Base-by-base conservation (phyloP, 2,797 vertebrate species). In the Coluber constrictor region DNA sequence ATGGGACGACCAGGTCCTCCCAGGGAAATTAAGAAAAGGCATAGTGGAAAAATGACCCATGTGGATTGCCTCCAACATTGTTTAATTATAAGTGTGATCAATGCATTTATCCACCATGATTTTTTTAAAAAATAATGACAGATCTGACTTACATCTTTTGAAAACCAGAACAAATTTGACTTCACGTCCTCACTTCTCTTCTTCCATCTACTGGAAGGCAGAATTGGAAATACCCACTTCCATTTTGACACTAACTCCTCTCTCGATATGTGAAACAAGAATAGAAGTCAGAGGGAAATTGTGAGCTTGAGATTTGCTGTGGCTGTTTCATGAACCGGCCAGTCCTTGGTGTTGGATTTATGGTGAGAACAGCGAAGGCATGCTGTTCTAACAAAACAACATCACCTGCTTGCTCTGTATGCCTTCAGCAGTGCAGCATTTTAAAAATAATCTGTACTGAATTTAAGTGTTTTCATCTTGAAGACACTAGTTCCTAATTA, bases 361-460 rank as follows among this genome's bases (percentile, higher is more conserved):
- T 94, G 94, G 92, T 92, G 23, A 15, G 10, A 43, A n/a, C 25
- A 60, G 20, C 10, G 16, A 63, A 94, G 63, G 86, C 55, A 94
- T 61, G 95, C 92, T 95, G 70, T 59, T 96, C 92, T 88, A 91
- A 25, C 8, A 43, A 90, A 92, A 92, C 94, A 95, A 83, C 95
- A 93, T 88, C 20, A 55, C 2, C 1, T 93, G 74, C 94, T 93
- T 94, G 61, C 79, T 27, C 92, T 88, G 92, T 95, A 94, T 88
- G 86, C 90, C 90, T 94, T 0, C 86, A 93, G 94, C 51, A 0
- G 2, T 86, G 88, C 74, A 59, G 56, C 57, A n/a, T 47, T 66
- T 88, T 54, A n/a, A 63, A 83, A 90, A 87, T 89, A 83, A 83
- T 83, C 37, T 83, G 9, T 10, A 27, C 37, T 47, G 74, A 63